Percentiles rank a stretch among this genome's conserved stretches.
Conservation (phyloP, 1,140 invertebrate genomes). For the Cecropterus lyciades region DNA sequence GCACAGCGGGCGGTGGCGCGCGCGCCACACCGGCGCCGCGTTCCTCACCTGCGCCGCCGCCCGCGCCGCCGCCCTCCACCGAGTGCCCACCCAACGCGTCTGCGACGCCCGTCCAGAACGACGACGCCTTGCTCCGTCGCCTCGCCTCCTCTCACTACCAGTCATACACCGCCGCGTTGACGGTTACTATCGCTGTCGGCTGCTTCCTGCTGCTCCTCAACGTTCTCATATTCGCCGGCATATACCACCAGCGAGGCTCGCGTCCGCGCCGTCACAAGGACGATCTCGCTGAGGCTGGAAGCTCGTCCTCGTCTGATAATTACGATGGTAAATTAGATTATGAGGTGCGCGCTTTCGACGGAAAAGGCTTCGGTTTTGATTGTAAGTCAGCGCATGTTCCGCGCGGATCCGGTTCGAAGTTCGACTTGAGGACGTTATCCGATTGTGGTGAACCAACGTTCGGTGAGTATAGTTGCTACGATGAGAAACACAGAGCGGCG, state of each 20-base stretch:
- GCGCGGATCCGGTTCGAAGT: conserved; percentile 76
- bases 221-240: conserved; percentile 96
- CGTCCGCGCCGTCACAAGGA: conserved; percentile 89
- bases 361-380: conserved; percentile 86
- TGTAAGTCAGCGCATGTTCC: conserved; percentile 80
- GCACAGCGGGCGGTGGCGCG: conserved; percentile 57
- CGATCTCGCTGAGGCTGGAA: conserved; percentile 89
- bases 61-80: conserved; percentile 78
- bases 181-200: conserved; percentile 96
- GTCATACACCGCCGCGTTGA: conserved; percentile 94
- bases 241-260: conserved; percentile 94
- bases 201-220: conserved; percentile 95
- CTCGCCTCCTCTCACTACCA: conserved; percentile 92
- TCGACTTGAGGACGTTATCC: conserved; percentile 82
- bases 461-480: conserved; percentile 87
- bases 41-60: conserved; percentile 60
- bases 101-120: conserved; percentile 69
- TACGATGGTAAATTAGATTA: conserved; percentile 86
- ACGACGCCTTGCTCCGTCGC: conserved; percentile 89
- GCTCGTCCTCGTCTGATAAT: conserved; percentile 86
- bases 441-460: conserved; percentile 84
- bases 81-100: conserved; percentile 89
- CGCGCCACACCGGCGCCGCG: conserved; percentile 75
- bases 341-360: conserved; percentile 84
- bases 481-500: conserved; percentile 84